Conservation (phyloP, 2,797 vertebrate species). For the Peromyscus melanophrys region DNA sequence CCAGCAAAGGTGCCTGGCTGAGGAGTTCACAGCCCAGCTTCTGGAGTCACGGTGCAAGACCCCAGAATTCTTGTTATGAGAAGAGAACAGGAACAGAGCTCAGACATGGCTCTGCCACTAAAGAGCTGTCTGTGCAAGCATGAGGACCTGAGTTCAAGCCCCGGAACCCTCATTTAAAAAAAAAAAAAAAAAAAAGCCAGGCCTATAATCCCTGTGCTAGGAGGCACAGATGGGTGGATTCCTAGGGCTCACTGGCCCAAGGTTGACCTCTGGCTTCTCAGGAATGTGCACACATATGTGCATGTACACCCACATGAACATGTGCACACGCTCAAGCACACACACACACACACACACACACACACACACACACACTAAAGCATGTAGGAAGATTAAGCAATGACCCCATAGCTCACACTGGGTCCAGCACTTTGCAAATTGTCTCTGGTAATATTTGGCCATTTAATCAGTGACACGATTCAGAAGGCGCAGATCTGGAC, state of each 20-base stretch:
- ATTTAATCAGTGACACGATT: background rate
- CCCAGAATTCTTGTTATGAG: background rate
- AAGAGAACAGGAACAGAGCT: background rate
- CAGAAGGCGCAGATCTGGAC: background rate
- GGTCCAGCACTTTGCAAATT: too few species aligned
- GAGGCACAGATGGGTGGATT: background rate
- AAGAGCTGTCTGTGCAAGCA: background rate
- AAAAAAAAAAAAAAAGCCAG: background rate
- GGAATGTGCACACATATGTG: background rate
- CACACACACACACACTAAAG: background rate
- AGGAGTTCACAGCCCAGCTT: background rate
- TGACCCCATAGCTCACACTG: rapidly evolving
- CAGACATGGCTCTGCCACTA: too few species aligned
- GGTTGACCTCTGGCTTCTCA: background rate
- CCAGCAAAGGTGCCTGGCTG: rapidly evolving
- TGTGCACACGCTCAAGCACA: background rate
- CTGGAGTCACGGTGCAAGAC: background rate
- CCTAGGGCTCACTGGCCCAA: background rate
- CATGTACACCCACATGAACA: background rate
- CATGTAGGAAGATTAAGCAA: background rate
- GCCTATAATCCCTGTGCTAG: background rate
- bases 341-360: too few species aligned
- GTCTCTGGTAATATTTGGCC: background rate
- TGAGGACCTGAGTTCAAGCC: background rate
- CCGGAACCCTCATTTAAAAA: background rate